Base-by-base conservation (phyloP, 2,888 invertebrate genomes). In the Cantharis rufa region DNA sequence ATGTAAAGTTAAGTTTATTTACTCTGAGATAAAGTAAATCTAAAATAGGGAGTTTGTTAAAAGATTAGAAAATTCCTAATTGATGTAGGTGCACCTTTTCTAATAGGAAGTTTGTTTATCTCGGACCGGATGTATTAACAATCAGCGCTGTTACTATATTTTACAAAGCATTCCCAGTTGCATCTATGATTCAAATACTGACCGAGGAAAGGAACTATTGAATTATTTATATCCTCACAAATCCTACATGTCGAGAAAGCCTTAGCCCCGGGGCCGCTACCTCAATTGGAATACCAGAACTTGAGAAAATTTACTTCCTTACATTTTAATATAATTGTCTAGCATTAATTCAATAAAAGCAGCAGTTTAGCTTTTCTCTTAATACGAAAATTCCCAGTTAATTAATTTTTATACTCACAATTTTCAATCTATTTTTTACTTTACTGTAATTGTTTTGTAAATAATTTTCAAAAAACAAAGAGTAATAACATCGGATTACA, bases 141-240 rank as follows among this genome's bases (percentile, higher is more conserved):
- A 78, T 78, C 78, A 75, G 73, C 70, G 75, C 78, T 68, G 75
- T 72, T 75, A 75, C 78, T 72, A 72, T 78, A 76, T 76, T 72
- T 78, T 69, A 78, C 62, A 72, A 48, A 61, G 18, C 61, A 63
- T 62, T 62, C 74, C 69, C 71, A 74, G 70, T 73, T 72, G 76
- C 78, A 78, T 78, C 78, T 78, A 78, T 78, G 78, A 78, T 78
- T 78, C 75, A 78, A 75, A 74, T 63, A 68, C 72, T 72, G 78
- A 69, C 78, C 78, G 75, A 70, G 75, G 78, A 75, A 77, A 76
- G 71, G 75, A 73, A 62, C 71, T 72, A 48, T 70, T 78, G 78
- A 78, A 78, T 78, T 78, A 78, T 78, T 78, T 78, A 78, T 76
- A 70, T 48, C 64, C 69, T 78, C 75, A 75, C 71, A 75, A 74